Base-by-base conservation (phyloP, 2,888 invertebrate species). In the Mallateleia sp. region DNA sequence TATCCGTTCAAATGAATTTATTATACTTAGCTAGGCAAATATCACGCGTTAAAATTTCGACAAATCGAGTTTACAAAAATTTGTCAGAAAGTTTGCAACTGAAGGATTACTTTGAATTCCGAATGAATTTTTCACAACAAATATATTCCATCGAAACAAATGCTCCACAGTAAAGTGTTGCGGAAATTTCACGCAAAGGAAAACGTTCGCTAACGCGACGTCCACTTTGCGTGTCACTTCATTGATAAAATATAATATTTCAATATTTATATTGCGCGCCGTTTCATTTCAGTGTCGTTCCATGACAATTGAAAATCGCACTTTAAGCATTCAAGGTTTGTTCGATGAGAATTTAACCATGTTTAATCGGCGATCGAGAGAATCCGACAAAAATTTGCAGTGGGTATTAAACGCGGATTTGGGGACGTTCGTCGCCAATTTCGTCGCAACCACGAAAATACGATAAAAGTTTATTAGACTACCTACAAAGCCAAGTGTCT, bases 391-490 rank as follows among this genome's bases (percentile, higher is more conserved):
- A 47, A 6, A 18, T 47, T 47, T 18, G 18, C 18, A 20, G 18
- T 3, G 14, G 20, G 47, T 42, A 66, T 47, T 66, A 66, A 66
- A 64, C 20, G 47, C 15, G 47, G 8, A 67, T 67, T 56, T 38
- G 20, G 22, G n/a, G 3, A 56, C 25, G 24, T 52, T 71, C 28
- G 15, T 22, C 9, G 9, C 20, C 54, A 22, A 72, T 62, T 74
- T 75, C 38, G 52, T 47, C 45, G 45, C 28, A 47, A 38, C 67
- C 45, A 60, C 67, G 67, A 74, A 75, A 74, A 58, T 42, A 56
- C 82, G 60, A 82, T 82, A 82, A 82, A 82, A 82, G 74, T 82
- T 74, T 82, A 82, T 82, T 82, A 82, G 66, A 50, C 74, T 56
- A 38, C 34, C 22, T 38, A 50, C 38, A 52, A 80, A 80, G 80